Evolutionary conservation across 2,797 vertebrate species (phyloP), one percentile per base, ranked within the genome.

Genomic region (Periophthalmus magnuspinnatus): DNA sequence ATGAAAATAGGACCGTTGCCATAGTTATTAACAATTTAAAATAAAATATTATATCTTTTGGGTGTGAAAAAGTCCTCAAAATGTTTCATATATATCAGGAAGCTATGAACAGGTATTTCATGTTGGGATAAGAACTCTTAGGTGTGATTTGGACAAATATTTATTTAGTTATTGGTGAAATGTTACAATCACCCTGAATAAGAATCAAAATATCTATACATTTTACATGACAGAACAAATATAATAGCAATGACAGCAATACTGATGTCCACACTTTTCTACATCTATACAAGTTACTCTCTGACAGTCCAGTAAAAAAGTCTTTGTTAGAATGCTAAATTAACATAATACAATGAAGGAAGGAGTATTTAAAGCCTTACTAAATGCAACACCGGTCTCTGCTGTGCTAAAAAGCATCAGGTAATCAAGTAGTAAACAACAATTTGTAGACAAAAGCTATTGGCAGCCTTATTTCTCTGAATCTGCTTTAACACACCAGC

Each of bases 371-470:
- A 50, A 50, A 28, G 50, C 21, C n/a, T 48, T 48, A 32, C 45
- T 65, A 65, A 65, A 48, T 63, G 45, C 45, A 63, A 28, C 41
- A 22, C 5, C 62, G 13, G 60, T 62, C 60, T 45, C 11, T 65
- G 62, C 24, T 65, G 62, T 45, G 41, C 22, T 19, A 5, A 50
- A 63, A 63, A 32, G 24, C 45, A 65, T 65, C 28, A n/a, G 28
- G 63, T 65, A 65, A 65, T 65, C 63, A 65, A 65, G 47, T 50
- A 19, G 69, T 32, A 61, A 63, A 45, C 50, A 57, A 59, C 38
- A 47, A 59, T 47, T 28, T 59, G 17, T 28, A 32, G 63, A 65
- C 63, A 50, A 65, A 64, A 21, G 63, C 63, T 65, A 50, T 33
- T 47, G 61, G 28, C 61, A 48, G 61, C 38, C 22, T 64, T 48